Evolutionary conservation across 2,888 invertebrate species (phyloP), one percentile per base, ranked within the genome.

Genomic region (Lamellibrachia satsuma): DNA sequence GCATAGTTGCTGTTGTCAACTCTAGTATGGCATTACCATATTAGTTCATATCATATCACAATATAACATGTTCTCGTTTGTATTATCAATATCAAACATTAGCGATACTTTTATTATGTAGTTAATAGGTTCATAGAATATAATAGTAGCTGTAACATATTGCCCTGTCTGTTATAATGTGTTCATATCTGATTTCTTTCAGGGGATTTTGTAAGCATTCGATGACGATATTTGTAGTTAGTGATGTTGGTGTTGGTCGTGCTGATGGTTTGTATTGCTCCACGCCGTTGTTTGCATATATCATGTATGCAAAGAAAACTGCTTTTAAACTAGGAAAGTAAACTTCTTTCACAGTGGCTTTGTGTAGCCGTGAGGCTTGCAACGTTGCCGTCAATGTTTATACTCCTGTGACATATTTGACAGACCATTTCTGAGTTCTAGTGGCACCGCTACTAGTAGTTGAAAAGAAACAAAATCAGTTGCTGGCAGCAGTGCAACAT

Each of bases 1-100:
- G 22, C 75, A 75, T 75, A 75, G 75, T 75, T 75, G 75, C 75
- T 15, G 75, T 75, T 75, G n/a, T 22, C 75, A 75, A 75, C 22
- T 4, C 75, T 75, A 75, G 75, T 75, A 75, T 75, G 75, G 75
- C 15, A 22, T 6, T 75, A 75, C 75, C 75, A 75, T 75, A 75
- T 75, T 75, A 75, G 75, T 75, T 75, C 75, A 75, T 75, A 75
- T 75, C 75, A 75, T 75, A 75, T 75, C 75, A 60, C 60, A 75
- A 75, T 22, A 75, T 75, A 75, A 22, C n/a, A n/a, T 75, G 75
- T 75, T 75, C 75, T 75, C 22, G 75, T 75, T 22, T 22, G 75
- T 75, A 4, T 75, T 75, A 75, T 75, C 75, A 75, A 22, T 75
- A 75, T 75, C 22, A 75, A 75, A 75, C 22, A 15, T 22, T 75